Conservation (phyloP, 2,797 vertebrate genomes). For the Arctocebus calabarensis region DNA sequence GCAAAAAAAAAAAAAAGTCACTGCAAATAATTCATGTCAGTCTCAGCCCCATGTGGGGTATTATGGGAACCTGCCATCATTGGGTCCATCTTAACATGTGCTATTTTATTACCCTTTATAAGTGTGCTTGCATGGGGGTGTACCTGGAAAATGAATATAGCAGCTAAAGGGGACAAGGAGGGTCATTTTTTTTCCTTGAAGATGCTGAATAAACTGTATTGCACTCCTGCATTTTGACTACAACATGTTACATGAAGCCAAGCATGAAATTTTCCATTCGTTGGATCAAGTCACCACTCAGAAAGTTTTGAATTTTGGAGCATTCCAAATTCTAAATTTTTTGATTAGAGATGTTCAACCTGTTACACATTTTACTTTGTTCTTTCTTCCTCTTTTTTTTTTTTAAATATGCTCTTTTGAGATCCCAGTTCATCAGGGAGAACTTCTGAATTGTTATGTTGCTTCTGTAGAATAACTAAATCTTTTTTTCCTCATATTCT, state of each 20-base stretch:
- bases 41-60: background rate
- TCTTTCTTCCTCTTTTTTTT: background rate
- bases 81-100: background rate
- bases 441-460: background rate
- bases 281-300: background rate
- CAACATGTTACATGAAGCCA: background rate
- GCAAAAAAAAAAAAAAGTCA: background rate
- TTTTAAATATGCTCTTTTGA: background rate
- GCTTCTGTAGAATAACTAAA: background rate
- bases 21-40: background rate
- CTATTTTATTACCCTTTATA: background rate
- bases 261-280: background rate
- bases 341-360: background rate
- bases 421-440: background rate
- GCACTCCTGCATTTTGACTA: background rate
- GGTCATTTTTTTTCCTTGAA: background rate
- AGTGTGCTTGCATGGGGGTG: background rate
- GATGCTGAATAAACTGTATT: background rate
- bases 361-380: background rate
- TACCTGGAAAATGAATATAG: background rate
- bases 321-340: background rate
- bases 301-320: background rate
- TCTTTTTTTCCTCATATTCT: background rate
- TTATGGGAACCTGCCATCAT: background rate
- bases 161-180: too few species aligned